These are phyloP conservation scores for Pipistrellus nathusii DNA, from an alignment of 2,797 vertebrate genomes.

Conservation along the genomic window DNA sequence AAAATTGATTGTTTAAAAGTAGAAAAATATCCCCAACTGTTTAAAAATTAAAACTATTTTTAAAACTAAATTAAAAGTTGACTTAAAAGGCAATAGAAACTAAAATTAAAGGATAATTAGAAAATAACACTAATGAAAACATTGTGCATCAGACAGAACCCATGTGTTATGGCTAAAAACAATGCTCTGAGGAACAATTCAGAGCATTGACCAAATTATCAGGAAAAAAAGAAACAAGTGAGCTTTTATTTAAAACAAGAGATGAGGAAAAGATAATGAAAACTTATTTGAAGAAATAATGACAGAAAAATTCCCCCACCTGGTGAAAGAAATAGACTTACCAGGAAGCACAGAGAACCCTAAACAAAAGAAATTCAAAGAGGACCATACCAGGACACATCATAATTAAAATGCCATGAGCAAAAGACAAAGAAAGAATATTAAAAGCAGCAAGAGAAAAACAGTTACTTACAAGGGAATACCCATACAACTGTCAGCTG, in stretches of 20 bases:
- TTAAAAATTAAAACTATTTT: conserved; percentile 31
- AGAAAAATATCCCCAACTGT: neutral
- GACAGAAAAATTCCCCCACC: too few relatives aligned
- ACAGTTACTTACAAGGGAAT: too few relatives aligned
- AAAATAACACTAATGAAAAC: conserved; percentile 23
- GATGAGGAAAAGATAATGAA: neutral
- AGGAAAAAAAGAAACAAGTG: neutral
- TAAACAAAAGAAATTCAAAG: too few relatives aligned
- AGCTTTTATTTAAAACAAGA: conserved; percentile 57
- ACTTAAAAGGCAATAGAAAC: conserved; percentile 32
- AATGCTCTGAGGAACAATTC: neutral
- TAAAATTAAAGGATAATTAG: conserved; percentile 26
- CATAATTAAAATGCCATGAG: too few relatives aligned
- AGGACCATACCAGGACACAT: too few relatives aligned
- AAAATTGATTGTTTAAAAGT: neutral
- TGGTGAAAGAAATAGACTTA: too few relatives aligned
- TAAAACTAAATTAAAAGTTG: neutral
- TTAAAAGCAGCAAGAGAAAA: too few relatives aligned
- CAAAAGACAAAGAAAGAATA: too few relatives aligned
- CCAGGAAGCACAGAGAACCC: too few relatives aligned
- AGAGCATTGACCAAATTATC: conserved; percentile 1
- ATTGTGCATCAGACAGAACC: neutral
- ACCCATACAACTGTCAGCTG: too few relatives aligned
- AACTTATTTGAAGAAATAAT: too few relatives aligned
- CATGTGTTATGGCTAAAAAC: neutral